Percentiles rank a stretch among this genome's conserved stretches.
phyloP scores from a whole-genome alignment of 2,888 invertebrate species.

The Phyto melanocephala region DNA sequence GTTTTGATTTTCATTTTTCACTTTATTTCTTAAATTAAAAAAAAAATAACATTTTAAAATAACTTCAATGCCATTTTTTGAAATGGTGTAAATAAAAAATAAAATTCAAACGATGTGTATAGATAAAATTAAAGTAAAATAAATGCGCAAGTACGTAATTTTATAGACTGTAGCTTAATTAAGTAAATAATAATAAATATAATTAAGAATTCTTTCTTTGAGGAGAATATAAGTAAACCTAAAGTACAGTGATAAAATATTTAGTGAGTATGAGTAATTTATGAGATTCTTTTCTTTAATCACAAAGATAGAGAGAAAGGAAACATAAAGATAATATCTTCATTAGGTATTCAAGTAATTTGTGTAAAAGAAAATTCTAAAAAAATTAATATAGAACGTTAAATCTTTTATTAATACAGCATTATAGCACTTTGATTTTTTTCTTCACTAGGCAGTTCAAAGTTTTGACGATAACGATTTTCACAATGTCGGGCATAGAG shows the following conservation, averaged over 20 bases:
- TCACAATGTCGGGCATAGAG: constrained; percentile 74
- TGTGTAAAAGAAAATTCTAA: too few species aligned
- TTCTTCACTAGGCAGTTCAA: constrained; percentile 76
- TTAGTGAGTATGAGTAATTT: constrained; percentile 8
- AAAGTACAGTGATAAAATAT: not conserved
- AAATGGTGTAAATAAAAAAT: not conserved
- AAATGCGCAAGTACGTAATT: constrained; percentile 36
- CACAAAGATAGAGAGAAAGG: constrained; percentile 14
- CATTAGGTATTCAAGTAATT: too few species aligned
- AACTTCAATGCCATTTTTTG: constrained; percentile 44
- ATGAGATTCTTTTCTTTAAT: constrained; percentile 20
- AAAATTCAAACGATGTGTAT: not conserved
- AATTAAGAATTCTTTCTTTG: not conserved
- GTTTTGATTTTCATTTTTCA: too few species aligned
- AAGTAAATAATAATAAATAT: constrained; percentile 25
- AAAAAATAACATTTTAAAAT: constrained; percentile 61
- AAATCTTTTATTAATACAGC: constrained; percentile 72
- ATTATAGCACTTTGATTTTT: constrained; percentile 78
- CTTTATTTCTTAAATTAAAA: constrained; percentile 13
- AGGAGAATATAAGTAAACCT: not conserved
- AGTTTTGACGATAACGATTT: constrained; percentile 70
- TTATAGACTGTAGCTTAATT: not conserved
- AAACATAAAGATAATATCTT: not conserved
- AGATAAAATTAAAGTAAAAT: constrained; percentile 1
- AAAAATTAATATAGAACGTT: not conserved